A percentile compares a stretch with the other conserved stretches of the same genome.
phyloP scores from a whole-genome alignment of 2,113 vertebrate species.

The Alces alces region DNA sequence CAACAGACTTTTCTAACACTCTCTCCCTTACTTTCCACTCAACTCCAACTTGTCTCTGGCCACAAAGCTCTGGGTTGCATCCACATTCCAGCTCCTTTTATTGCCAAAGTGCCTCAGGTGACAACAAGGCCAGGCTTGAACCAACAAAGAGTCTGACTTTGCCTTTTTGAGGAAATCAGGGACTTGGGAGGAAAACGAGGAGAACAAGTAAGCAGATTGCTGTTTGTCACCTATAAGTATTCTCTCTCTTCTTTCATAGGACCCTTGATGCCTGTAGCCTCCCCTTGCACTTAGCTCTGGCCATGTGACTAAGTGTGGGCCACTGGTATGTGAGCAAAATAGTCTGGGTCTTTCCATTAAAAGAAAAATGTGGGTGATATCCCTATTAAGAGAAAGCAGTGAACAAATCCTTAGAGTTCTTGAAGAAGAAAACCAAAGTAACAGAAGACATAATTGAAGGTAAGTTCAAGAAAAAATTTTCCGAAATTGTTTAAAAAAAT shows the following conservation, averaged over 20 bases:
- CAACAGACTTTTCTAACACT: not conserved
- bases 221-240: not conserved
- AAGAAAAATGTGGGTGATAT: not conserved
- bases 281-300: not conserved
- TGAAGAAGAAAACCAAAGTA: not conserved
- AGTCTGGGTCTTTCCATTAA: not conserved
- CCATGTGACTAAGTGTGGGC: not conserved
- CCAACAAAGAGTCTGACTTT: not conserved
- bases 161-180: not conserved
- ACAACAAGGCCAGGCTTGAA: not conserved
- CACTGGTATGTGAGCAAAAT: not conserved
- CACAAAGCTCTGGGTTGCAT: not conserved
- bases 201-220: not conserved
- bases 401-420: not conserved
- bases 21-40: not conserved
- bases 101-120: not conserved
- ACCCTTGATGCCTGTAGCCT: not conserved
- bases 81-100: not conserved
- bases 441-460: not conserved
- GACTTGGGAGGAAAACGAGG: not conserved
- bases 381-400: not conserved
- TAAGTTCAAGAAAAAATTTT: not conserved
- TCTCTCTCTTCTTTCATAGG: not conserved
- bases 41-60: not conserved
- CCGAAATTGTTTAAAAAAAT: not conserved